Conservation (phyloP, 1,140 invertebrate genomes). For the Calliopsis andreniformis region DNA sequence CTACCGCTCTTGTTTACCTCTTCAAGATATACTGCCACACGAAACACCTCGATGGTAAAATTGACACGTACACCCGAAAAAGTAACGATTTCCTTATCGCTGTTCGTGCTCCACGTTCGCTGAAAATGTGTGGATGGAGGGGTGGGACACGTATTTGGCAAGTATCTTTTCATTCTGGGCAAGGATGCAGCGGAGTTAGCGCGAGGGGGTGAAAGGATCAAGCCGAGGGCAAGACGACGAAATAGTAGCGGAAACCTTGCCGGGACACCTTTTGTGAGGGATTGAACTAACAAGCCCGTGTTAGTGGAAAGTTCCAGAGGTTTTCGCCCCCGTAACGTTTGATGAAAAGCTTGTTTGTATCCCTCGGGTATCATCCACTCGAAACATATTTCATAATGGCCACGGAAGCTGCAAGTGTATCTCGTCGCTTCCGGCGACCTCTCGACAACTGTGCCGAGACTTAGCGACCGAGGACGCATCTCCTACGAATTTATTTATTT, state of each 20-base stretch:
- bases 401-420: background rate
- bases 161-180: constrained; percentile 17
- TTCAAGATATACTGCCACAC: too few relatives aligned
- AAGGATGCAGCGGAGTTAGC: background rate
- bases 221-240: constrained; percentile 15
- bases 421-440: background rate
- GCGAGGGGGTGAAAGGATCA: background rate
- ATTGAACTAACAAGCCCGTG: constrained; percentile 38
- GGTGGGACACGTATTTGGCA: background rate
- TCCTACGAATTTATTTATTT: too few relatives aligned
- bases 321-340: constrained; percentile 27
- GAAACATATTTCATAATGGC: constrained; percentile 37
- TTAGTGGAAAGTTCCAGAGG: constrained; percentile 25
- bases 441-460: background rate
- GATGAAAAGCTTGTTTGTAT: constrained; percentile 46
- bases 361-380: constrained; percentile 1
- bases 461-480: background rate
- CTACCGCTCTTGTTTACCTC: too few relatives aligned
- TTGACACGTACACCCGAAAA: background rate
- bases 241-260: constrained; percentile 9
- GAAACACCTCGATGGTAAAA: too few relatives aligned
- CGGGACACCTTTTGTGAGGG: constrained; percentile 33
- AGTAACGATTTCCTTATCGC: too few relatives aligned
- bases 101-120: background rate
- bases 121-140: constrained; percentile 1